These are phyloP conservation scores for Philereme transversata DNA, from an alignment of 2,888 invertebrate genomes.

Conservation along the genomic window DNA sequence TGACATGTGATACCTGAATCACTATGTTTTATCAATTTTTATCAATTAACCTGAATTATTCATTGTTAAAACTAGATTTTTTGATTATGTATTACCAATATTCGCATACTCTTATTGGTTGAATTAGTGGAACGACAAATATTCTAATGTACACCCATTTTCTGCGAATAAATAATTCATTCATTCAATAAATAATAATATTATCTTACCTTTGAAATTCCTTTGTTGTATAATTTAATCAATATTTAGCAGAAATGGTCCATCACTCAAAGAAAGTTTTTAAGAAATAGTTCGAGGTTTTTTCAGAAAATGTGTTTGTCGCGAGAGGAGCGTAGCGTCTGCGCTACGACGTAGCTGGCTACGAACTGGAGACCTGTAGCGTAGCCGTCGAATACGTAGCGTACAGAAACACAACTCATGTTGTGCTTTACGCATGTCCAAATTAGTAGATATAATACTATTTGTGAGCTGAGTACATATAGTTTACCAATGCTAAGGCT, in stretches of 20 bases:
- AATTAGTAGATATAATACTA: background rate
- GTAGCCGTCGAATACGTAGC: constrained; percentile 19
- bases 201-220: constrained; percentile 17
- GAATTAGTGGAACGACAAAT: no score
- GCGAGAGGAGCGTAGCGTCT: constrained; percentile 41
- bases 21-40: no score
- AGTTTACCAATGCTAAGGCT: no score
- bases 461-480: no score
- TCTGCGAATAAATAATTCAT: no score
- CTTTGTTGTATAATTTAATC: constrained; percentile 1
- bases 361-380: constrained; percentile 64
- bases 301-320: background rate
- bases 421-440: background rate
- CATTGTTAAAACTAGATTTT: no score
- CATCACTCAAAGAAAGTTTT: background rate
- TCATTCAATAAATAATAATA: background rate
- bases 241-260: constrained; percentile 1
- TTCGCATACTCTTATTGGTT: no score
- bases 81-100: no score
- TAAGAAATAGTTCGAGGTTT: background rate
- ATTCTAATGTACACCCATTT: no score
- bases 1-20: no score
- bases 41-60: no score
- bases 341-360: constrained; percentile 61
- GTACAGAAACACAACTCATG: background rate